These are phyloP conservation scores for Nomada fabriciana DNA, from an alignment of 2,888 invertebrate genomes.

Conservation along the genomic window DNA sequence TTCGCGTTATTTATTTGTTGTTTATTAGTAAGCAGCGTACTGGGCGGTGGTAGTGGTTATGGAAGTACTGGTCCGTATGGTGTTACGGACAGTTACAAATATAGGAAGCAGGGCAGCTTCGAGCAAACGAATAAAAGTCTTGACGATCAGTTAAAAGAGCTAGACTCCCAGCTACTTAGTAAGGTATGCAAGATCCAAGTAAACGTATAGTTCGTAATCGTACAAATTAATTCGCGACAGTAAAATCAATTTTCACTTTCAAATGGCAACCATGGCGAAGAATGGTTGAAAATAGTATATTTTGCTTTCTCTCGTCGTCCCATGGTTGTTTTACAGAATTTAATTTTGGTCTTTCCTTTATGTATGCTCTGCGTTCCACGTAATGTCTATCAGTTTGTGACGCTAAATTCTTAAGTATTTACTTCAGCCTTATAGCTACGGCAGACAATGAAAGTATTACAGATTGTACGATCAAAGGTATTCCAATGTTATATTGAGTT, in stretches of 20 bases:
- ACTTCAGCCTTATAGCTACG: constrained; percentile 73
- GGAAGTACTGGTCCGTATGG: constrained; percentile 86
- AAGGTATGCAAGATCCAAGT: constrained; percentile 82
- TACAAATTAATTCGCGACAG: constrained; percentile 13
- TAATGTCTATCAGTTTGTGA: constrained; percentile 49
- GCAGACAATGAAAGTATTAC: constrained; percentile 76
- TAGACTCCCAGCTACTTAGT: constrained; percentile 91
- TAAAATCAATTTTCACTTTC: constrained; percentile 9
- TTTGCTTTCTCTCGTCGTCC: constrained; percentile 8
- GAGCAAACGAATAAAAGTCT: constrained; percentile 91
- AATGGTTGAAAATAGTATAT: constrained; percentile 9
- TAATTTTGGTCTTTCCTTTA: constrained; percentile 1
- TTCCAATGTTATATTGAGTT: constrained; percentile 70
- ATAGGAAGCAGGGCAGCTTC: constrained; percentile 87
- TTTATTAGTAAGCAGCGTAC: constrained; percentile 86
- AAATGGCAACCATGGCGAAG: not conserved
- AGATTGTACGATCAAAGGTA: constrained; percentile 79
- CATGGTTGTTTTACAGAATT: constrained; percentile 23
- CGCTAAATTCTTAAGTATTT: constrained; percentile 61
- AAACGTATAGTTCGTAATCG: constrained; percentile 61
- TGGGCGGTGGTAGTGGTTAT: constrained; percentile 86
- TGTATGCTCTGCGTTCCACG: constrained; percentile 14
- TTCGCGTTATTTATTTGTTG: constrained; percentile 42
- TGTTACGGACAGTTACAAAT: constrained; percentile 86
- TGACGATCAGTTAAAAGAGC: constrained; percentile 92